Conservation (phyloP, 2,888 invertebrate genomes). For the Reticulitermes lucifugus region DNA sequence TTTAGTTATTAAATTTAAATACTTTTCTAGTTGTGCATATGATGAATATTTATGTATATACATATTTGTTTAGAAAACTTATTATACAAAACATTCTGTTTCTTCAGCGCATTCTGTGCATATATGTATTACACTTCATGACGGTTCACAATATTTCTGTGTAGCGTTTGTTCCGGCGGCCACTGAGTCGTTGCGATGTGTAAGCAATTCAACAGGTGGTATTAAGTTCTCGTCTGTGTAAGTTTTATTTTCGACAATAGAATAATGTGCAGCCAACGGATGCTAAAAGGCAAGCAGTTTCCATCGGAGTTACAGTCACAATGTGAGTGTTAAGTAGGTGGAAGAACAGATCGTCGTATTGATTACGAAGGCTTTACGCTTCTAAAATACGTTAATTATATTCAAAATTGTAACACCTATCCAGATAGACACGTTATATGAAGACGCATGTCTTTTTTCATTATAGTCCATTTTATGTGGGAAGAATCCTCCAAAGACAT, state of each 20-base stretch:
- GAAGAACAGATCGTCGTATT: background rate
- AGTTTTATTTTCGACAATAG: background rate
- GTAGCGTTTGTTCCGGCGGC: background rate
- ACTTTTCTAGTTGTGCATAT: background rate
- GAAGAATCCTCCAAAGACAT: background rate
- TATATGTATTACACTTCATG: background rate
- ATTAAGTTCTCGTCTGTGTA: background rate
- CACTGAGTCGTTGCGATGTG: background rate
- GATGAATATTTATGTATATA: background rate
- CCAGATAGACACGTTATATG: background rate
- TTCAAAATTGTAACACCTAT: background rate
- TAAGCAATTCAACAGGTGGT: background rate
- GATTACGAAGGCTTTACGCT: background rate
- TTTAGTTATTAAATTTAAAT: background rate
- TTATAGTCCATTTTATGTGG: background rate
- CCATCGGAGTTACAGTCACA: background rate
- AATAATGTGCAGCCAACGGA: background rate
- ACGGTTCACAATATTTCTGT: too few species aligned
- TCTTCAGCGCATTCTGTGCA: background rate
- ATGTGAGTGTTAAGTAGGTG: background rate
- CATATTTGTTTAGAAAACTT: background rate
- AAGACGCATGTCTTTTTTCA: too few species aligned
- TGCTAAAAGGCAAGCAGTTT: constrained; percentile 14
- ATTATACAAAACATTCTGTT: background rate
- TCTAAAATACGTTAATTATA: background rate